Evolutionary conservation across 2,797 vertebrate species (phyloP).

Genomic region (Hippocampus kuda): DNA sequence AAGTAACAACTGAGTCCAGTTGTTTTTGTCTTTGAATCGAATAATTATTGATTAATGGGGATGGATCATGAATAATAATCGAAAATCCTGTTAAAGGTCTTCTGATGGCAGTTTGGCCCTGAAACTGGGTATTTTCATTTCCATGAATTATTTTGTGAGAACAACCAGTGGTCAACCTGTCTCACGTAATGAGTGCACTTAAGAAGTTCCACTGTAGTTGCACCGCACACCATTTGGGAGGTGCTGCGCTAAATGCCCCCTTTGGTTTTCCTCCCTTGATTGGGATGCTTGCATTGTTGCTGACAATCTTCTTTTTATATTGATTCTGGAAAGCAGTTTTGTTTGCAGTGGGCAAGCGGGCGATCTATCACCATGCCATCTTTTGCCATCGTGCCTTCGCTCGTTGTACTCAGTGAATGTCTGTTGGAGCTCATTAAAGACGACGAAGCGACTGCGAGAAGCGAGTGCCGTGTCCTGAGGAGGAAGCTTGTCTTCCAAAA

Average conservation of each 20-base stretch:
- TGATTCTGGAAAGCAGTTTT: conserved; percentile 32
- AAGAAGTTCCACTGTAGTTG: background rate
- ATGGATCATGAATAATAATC: too few relatives aligned
- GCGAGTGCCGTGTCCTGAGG: conserved; percentile 47
- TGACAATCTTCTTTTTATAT: conserved; percentile 26
- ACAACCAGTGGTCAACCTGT: background rate
- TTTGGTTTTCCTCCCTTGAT: background rate
- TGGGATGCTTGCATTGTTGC: background rate
- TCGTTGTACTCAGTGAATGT: conserved; percentile 33
- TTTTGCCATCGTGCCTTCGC: conserved; percentile 19
- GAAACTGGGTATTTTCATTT: background rate
- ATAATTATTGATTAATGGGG: too few relatives aligned
- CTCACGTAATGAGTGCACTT: background rate
- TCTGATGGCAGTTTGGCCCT: background rate
- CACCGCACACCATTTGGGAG: background rate
- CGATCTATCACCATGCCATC: conserved; percentile 32
- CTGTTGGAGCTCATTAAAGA: conserved; percentile 55
- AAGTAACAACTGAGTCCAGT: too few relatives aligned
- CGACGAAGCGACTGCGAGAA: conserved; percentile 40
- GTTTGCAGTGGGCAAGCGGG: conserved; percentile 27
- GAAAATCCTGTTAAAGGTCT: too few relatives aligned
- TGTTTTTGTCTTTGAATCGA: too few relatives aligned
- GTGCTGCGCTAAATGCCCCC: background rate
- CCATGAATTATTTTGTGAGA: background rate
- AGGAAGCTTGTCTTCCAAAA: conserved; percentile 53